These are phyloP conservation scores for Chloropsis cyanopogon DNA, from an alignment of 2,113 vertebrate species.

Conservation along the genomic window DNA sequence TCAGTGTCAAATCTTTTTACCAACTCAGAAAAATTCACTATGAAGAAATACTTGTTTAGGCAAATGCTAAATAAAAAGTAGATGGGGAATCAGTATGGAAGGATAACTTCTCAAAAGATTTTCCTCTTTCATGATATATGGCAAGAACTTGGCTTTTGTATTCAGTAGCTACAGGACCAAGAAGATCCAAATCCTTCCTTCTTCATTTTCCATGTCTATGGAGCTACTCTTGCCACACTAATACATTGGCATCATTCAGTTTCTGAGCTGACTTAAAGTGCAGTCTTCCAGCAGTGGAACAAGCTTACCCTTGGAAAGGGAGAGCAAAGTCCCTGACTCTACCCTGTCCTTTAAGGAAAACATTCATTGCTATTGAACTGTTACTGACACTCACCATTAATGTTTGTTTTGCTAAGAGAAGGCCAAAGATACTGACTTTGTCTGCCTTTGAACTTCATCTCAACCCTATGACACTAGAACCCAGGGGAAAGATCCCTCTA, in stretches of 20 bases:
- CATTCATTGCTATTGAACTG: background rate
- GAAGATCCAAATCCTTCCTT: background rate
- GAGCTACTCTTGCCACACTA: background rate
- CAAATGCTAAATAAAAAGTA: background rate
- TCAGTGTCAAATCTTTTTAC: background rate
- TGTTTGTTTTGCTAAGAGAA: conserved; percentile 32
- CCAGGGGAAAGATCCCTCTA: background rate
- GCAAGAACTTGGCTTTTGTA: background rate
- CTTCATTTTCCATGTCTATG: background rate
- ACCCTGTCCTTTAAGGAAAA: conserved; percentile 20
- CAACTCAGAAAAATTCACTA: background rate
- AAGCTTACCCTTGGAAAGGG: background rate
- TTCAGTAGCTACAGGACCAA: background rate
- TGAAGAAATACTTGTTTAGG: background rate
- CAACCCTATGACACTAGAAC: conserved; percentile 7
- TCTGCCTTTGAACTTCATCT: conserved; percentile 55
- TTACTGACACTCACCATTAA: conserved; percentile 9
- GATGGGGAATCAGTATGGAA: background rate
- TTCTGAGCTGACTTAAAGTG: background rate
- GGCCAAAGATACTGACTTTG: conserved; percentile 32
- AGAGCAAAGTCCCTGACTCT: background rate
- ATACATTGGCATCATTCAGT: background rate
- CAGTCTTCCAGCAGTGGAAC: background rate
- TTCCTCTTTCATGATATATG: background rate
- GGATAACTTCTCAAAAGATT: background rate